Evolutionary conservation across 2,888 invertebrate genomes (phyloP).

Genomic region (Patella depressa): DNA sequence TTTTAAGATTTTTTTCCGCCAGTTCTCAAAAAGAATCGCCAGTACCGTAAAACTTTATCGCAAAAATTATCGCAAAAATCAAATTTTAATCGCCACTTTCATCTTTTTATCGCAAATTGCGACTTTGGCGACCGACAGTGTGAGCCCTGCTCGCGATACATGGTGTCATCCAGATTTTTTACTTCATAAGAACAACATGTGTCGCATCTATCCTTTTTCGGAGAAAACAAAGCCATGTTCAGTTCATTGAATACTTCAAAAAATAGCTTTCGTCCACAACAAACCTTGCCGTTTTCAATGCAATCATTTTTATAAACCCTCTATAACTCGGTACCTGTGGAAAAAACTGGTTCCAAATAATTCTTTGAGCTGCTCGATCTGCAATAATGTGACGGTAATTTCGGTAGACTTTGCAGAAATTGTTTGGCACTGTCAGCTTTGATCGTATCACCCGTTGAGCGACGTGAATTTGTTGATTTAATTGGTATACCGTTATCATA

Average conservation of each 20-base stretch:
- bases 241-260: slow-evolving; percentile 1
- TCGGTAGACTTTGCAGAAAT: slow-evolving; percentile 15
- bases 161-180: background rate
- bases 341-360: slow-evolving; percentile 8
- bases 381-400: slow-evolving; percentile 19
- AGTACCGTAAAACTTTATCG: no score
- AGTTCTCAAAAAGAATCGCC: no score
- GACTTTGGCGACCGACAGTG: no score
- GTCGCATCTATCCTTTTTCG: slow-evolving; percentile 24
- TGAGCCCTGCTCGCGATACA: no score
- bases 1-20: no score
- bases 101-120: no score
- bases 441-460: background rate
- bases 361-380: background rate
- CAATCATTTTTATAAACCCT: slow-evolving; percentile 7
- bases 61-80: no score
- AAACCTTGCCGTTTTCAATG: background rate
- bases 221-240: slow-evolving; percentile 15
- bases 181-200: slow-evolving; percentile 11
- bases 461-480: background rate
- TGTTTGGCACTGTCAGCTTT: background rate
- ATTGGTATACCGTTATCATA: slow-evolving; percentile 4
- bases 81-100: no score
- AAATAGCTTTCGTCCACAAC: background rate
- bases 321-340: background rate